These are phyloP conservation scores for Smithornis capensis DNA, from an alignment of 2,113 vertebrate genomes.

Conservation along the genomic window DNA sequence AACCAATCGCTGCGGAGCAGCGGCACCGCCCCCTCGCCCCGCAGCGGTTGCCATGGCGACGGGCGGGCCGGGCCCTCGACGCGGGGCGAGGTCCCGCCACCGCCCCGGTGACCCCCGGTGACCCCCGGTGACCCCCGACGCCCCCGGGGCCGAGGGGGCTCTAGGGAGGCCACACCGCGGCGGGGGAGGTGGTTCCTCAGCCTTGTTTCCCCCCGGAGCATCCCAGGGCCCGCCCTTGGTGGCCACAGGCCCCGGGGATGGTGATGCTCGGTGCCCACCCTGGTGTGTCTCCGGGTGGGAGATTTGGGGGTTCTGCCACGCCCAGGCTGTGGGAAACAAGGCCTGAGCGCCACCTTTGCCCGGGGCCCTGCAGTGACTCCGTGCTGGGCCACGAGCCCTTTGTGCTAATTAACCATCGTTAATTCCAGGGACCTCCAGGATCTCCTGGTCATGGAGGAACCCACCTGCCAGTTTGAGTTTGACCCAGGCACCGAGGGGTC, in stretches of 20 bases:
- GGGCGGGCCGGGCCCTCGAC: background rate
- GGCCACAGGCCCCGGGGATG: fast-evolving
- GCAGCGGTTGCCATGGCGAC: background rate
- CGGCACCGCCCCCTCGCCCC: background rate
- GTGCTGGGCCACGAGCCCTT: background rate
- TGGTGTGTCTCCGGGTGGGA: background rate
- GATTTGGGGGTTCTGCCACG: background rate
- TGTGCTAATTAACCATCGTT: background rate
- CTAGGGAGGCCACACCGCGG: fast-evolving
- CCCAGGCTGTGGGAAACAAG: background rate
- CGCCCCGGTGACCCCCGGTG: too few species aligned
- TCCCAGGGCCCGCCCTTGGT: fast-evolving
- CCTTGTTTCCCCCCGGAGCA: background rate
- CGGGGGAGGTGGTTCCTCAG: background rate
- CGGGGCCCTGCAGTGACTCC: background rate
- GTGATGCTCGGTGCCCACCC: background rate
- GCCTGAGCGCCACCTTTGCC: background rate
- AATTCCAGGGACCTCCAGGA: background rate
- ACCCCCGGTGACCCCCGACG: fast-evolving
- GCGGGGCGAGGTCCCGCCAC: background rate
- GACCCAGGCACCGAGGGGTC: fast-evolving
- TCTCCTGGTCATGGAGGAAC: too few species aligned
- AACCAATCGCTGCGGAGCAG: background rate
- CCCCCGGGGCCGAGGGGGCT: background rate
- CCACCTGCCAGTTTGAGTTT: background rate